Evolutionary conservation across 2,888 invertebrate genomes (phyloP).

Genomic region (Panzeria rudis): DNA sequence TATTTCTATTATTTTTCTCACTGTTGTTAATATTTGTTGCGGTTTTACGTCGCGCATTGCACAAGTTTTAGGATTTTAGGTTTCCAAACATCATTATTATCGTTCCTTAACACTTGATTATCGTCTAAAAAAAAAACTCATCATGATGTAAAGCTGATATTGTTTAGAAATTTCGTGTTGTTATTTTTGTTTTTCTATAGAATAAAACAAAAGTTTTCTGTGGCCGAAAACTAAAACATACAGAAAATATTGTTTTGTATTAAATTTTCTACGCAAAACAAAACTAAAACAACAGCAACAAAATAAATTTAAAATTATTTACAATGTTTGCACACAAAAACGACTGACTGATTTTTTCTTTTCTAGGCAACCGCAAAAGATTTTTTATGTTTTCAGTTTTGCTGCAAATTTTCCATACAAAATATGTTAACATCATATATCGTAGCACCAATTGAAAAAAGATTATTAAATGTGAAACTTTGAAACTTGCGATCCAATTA

Average conservation of each 20-base stretch:
- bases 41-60: constrained; percentile 27
- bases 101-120: constrained; percentile 12
- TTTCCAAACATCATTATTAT: constrained; percentile 45
- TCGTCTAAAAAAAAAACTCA: background rate
- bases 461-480: too few relatives aligned
- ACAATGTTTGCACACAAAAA: constrained; percentile 24
- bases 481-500: too few relatives aligned
- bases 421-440: too few relatives aligned
- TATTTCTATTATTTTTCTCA: background rate
- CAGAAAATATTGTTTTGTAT: constrained; percentile 37
- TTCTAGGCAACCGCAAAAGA: constrained; percentile 3
- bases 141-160: background rate
- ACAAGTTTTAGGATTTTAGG: constrained; percentile 60
- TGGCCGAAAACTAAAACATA: constrained; percentile 31
- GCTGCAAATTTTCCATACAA: background rate
- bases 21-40: constrained; percentile 43
- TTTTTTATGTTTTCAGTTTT: background rate
- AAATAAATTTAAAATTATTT: constrained; percentile 42
- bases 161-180: constrained; percentile 10
- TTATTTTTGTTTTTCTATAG: constrained; percentile 1
- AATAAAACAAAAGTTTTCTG: constrained; percentile 48
- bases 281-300: background rate
- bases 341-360: background rate
- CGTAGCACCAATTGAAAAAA: too few relatives aligned
- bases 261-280: constrained; percentile 12